A percentile compares a stretch with the other conserved stretches of the same genome.
These are phyloP conservation scores for Oncorhynchus masou DNA, from an alignment of 2,113 vertebrate species.

Conservation along the genomic window DNA sequence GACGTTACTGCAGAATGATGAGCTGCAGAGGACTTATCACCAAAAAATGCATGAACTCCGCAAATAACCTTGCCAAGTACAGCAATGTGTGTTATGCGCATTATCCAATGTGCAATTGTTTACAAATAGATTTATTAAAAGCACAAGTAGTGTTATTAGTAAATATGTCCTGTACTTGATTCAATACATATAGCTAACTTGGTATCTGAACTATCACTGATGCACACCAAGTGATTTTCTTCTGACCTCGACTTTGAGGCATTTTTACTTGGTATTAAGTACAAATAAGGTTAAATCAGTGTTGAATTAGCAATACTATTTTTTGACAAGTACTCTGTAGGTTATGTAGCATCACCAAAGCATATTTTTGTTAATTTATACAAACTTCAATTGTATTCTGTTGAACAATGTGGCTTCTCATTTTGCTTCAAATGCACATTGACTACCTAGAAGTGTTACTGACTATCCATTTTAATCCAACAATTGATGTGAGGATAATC, in stretches of 20 bases:
- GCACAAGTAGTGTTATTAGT: slow-evolving; percentile 1
- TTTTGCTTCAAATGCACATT: neutral
- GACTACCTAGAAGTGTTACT: neutral
- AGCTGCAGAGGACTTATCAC: neutral
- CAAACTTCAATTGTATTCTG: neutral
- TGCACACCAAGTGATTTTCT: slow-evolving; percentile 18
- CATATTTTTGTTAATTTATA: neutral
- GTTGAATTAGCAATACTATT: slow-evolving; percentile 46
- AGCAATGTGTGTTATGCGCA: neutral
- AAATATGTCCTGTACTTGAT: neutral
- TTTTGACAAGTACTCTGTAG: slow-evolving; percentile 10
- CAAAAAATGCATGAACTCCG: slow-evolving; percentile 54
- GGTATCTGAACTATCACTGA: slow-evolving; percentile 30
- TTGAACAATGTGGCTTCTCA: neutral
- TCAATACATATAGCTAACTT: slow-evolving; percentile 1
- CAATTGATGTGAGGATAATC: neutral
- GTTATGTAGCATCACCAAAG: slow-evolving; percentile 7
- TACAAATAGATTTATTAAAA: neutral
- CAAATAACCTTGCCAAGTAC: slow-evolving; percentile 38
- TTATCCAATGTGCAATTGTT: neutral
- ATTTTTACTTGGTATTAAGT: slow-evolving; percentile 32
- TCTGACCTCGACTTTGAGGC: neutral
- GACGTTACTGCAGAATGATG: neutral
- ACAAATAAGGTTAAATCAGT: slow-evolving; percentile 40
- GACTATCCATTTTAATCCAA: neutral